Evolutionary conservation across 2,888 invertebrate genomes (phyloP), one percentile per base, ranked within the genome.

Genomic region (Blastobasis adustella): DNA sequence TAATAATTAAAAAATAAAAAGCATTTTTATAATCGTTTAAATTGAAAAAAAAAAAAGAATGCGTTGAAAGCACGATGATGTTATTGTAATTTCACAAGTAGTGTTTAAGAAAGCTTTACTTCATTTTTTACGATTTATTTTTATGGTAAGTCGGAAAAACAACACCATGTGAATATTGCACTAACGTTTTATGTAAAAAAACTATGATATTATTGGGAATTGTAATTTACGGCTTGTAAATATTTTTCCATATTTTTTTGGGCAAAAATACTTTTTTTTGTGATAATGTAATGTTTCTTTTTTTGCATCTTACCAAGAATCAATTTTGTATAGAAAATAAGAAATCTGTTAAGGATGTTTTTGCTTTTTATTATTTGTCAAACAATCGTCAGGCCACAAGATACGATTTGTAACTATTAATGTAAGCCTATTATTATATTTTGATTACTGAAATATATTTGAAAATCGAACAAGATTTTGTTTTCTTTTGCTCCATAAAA

Each of bases 361-460:
- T 23, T 23, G 23, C 23, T 23, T 46, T 46, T 48, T 47, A 59
- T 59, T 62, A 58, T 66, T 65, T 63, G 56, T 65, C 57, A 63
- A 65, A 56, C 58, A 57, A 60, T 68, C 64, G 67, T 75, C 73
- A 71, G 65, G 82, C 82, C 78, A 74, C 61, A 73, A 66, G 76
- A 82, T 85, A 87, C 86, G 81, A 85, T 79, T 79, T 85, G 82
- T 88, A 86, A 87, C 87, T 88, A 86, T 71, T 85, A 82, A 69
- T 83, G 75, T 88, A 88, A 88, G 87, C 87, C 87, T 86, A 87
- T 84, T 85, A 87, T 87, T 88, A 88, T 88, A 88, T 88, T 88
- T 88, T 88, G 88, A 87, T 85, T 87, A 88, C 88, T 83, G 87
- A 88, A 87, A 88, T 88, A 87, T 86, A 87, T 85, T 87, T 86